These are phyloP conservation scores for Diplodus sargus DNA, from an alignment of 2,797 vertebrate genomes.

Conservation along the genomic window DNA sequence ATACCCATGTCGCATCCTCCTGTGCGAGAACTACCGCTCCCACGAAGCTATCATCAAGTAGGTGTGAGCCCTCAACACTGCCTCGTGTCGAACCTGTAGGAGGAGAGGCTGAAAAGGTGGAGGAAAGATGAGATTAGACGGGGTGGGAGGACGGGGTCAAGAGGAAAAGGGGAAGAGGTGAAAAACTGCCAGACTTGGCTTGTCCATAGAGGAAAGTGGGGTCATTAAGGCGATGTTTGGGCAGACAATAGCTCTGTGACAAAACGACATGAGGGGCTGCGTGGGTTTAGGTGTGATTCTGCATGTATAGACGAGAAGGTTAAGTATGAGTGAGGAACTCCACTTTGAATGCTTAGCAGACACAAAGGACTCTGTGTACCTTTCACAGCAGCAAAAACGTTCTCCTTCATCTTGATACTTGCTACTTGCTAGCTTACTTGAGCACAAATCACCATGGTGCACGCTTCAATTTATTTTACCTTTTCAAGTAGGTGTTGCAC, in stretches of 20 bases:
- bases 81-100: constrained; percentile 40
- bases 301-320: not conserved
- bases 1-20: constrained; percentile 97
- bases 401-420: not conserved
- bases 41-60: constrained; percentile 99
- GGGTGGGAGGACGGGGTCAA: constrained; percentile 3
- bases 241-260: not conserved
- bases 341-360: not conserved
- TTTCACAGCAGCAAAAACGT: not conserved
- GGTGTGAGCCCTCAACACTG: constrained; percentile 84
- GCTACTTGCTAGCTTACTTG: not conserved
- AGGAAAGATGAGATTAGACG: not conserved
- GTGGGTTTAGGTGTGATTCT: not conserved
- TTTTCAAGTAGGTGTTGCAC: not conserved
- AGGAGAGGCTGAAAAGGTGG: constrained; percentile 12
- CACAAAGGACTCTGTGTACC: not conserved
- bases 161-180: not conserved
- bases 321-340: not conserved
- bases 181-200: not conserved
- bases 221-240: not conserved
- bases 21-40: constrained; percentile 99
- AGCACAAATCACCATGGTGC: not conserved
- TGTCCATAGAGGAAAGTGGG: not conserved
- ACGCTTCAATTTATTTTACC: not conserved
- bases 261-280: not conserved